Evolutionary conservation across 2,113 vertebrate species (phyloP), one percentile per base, ranked within the genome.

Genomic region (Pelmatolapia mariae): DNA sequence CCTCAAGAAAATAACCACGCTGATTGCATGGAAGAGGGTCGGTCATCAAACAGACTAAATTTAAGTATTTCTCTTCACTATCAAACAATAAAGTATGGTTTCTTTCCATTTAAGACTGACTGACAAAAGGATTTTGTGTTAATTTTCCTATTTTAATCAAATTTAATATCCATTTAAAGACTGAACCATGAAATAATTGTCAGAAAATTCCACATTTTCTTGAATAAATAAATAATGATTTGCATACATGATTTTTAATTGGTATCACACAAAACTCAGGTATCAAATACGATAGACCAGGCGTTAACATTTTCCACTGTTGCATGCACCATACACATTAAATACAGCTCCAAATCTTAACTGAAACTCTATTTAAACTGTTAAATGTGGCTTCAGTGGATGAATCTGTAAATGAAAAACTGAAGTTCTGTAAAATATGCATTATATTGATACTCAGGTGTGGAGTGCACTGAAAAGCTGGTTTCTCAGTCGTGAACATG

Each of bases 21-120:
- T 76, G 71, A 76, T 1, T 78, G 85, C 96, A 53, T 96, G 33
- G 26, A 85, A 29, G 16, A 80, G 43, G 43, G 57, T 18, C 80
- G 40, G 85, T 87, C 38, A 16, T 86, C 57, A 88, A 54, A 89
- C 33, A 26, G n/a, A 54, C 38, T 56, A 57, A 79, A 57, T 56
- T 8, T 22, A 73, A 59, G 33, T 1, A 11, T 85, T 61, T 57
- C 84, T 91, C 83, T 68, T 85, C 43, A 53, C 26, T 33, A 26
- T 88, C 47, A 84, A 82, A 83, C 10, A 13, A 8, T 80, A 63
- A 81, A 40, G 56, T 53, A 9, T n/a, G 6, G 10, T 71, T 81
- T 81, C 33, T 83, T 84, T 80, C 22, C 52, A 10, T 59, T 68
- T 29, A 50, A 50, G 10, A 53, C 38, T 38, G 47, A 18, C 4